Base-by-base conservation (phyloP, 2,113 vertebrate genomes). In the Prunella himalayana region DNA sequence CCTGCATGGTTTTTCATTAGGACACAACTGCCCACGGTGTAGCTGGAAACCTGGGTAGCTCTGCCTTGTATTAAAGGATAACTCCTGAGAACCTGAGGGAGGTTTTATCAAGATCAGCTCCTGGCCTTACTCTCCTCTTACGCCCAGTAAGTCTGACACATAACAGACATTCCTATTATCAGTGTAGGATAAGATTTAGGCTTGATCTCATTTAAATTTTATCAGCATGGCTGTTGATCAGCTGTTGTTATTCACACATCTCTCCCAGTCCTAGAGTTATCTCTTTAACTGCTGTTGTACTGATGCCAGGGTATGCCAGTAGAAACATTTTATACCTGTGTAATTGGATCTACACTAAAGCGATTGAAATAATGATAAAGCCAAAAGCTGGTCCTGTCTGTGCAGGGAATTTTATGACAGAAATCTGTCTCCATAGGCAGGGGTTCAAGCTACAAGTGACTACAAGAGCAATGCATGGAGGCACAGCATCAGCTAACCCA, bases 171-270 rank as follows among this genome's bases (percentile, higher is more conserved):
- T 90, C 45, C 79, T 61, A 22, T 73, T 96, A 91, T 83, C 94
- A 88, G 72, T 1, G 8, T 28, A 54, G 90, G 79, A 28, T 85
- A 93, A 94, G 93, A 93, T 82, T 95, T 94, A 69, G 63, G 73
- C 70, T 93, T 94, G 92, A 94, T 93, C 92, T 95, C 92, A 95
- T 97, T 95, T 96, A 81, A 95, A 94, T 95, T 90, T 96, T 96
- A 93, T 92, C 94, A 96, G 88, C 68, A 39, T 88, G 73, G 64
- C 80, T 88, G 92, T 95, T 96, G 96, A 96, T 96, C 88, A 93
- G 80, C 76, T 93, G 86, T 63, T 96, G 91, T 92, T 97, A 93
- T 91, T 96, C 92, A 90, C 91, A 94, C 86, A 92, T 95, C 76
- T 88, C 64, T 90, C 82, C 88, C 5, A 11, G 84, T 83, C 45